Evolutionary conservation across 2,888 invertebrate species (phyloP).

Genomic region (Pyrrhosoma nymphula): DNA sequence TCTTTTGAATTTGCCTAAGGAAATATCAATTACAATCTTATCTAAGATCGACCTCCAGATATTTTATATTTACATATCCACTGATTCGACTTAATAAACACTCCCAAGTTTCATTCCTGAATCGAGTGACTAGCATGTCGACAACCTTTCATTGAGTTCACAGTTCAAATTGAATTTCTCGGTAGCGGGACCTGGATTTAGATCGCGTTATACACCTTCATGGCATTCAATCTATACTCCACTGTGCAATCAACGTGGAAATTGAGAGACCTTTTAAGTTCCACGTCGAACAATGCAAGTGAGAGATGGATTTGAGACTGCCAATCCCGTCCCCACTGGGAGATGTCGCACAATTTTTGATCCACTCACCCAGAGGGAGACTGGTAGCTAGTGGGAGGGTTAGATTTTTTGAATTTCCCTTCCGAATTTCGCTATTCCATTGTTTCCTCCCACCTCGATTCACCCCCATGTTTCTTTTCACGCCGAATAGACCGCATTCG

Average conservation of each 20-base stretch:
- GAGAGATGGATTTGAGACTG: not conserved
- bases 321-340: not conserved
- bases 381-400: not conserved
- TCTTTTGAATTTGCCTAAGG: no score
- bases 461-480: not conserved
- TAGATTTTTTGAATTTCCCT: not conserved
- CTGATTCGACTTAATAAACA: no score
- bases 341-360: not conserved
- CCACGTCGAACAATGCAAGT: not conserved
- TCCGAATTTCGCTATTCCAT: conserved; percentile 19
- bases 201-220: not conserved
- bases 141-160: not conserved
- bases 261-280: not conserved
- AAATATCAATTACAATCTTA: no score
- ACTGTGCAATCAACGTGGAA: not conserved
- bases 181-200: not conserved
- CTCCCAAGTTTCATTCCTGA: no score
- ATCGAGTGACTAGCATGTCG: no score
- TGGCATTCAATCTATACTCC: not conserved
- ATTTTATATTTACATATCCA: no score
- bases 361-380: not conserved
- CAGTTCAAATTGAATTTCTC: not conserved
- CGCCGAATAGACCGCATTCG: conserved; percentile 28
- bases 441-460: not conserved
- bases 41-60: no score